Conservation (phyloP, 2,797 vertebrate species). For the Helostoma temminkii region DNA sequence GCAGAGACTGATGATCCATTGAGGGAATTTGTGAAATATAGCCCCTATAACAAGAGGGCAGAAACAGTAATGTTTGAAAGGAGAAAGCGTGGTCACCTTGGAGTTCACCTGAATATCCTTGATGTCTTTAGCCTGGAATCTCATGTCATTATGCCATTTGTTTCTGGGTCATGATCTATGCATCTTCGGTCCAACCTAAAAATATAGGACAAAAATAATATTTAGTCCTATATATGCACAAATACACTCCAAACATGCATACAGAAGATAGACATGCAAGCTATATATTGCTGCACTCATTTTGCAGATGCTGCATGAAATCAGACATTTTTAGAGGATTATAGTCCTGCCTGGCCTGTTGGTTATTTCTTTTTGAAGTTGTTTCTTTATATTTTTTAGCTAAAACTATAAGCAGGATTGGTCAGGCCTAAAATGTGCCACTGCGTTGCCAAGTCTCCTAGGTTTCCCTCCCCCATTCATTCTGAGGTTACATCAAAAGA, state of each 20-base stretch:
- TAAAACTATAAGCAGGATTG: slow-evolving; percentile 28
- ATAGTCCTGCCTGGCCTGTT: neutral
- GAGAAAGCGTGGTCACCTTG: slow-evolving; percentile 67
- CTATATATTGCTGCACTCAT: neutral
- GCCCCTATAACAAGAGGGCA: slow-evolving; percentile 57
- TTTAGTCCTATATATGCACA: slow-evolving; percentile 20
- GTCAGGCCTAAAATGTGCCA: slow-evolving; percentile 47
- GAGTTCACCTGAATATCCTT: slow-evolving; percentile 63
- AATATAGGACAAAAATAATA: slow-evolving; percentile 41
- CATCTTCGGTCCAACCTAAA: slow-evolving; percentile 54
- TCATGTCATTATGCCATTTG: slow-evolving; percentile 43
- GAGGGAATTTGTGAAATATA: slow-evolving; percentile 62
- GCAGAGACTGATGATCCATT: slow-evolving; percentile 56
- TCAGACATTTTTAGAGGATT: slow-evolving; percentile 3
- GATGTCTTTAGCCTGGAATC: slow-evolving; percentile 33
- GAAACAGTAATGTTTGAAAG: slow-evolving; percentile 47
- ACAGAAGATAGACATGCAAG: neutral
- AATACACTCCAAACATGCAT: neutral
- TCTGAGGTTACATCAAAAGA: slow-evolving; percentile 84
- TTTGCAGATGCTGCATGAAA: slow-evolving; percentile 4
- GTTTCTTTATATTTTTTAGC: slow-evolving; percentile 31
- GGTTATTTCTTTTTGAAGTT: slow-evolving; percentile 30
- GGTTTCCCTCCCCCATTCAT: slow-evolving; percentile 62
- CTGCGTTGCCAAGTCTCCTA: slow-evolving; percentile 50
- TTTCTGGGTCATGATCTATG: slow-evolving; percentile 48